A percentile compares a stretch with the other conserved stretches of the same genome.
Evolutionary conservation across 92 coral and sea anemone genomes (phyloP).

Genomic region (Desmophyllum pertusum): DNA sequence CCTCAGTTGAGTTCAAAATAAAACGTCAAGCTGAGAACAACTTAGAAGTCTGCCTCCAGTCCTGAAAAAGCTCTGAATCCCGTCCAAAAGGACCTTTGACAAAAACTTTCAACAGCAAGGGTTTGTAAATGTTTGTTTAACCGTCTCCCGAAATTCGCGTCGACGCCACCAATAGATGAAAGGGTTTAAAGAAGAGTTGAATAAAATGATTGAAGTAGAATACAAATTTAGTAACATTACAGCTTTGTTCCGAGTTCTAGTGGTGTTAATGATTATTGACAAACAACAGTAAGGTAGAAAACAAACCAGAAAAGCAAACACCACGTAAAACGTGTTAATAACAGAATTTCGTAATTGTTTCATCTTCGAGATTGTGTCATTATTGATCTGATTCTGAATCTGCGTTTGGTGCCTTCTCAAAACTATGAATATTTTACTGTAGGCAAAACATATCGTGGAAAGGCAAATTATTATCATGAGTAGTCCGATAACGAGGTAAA

Average conservation of each 20-base stretch:
- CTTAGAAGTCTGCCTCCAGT: too few species aligned
- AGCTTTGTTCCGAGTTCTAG: neutral
- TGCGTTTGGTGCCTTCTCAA: conserved; percentile 10
- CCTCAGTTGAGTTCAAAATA: too few species aligned
- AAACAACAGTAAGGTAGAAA: neutral
- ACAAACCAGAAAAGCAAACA: neutral
- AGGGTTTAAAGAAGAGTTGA: conserved; percentile 15
- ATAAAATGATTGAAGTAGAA: neutral
- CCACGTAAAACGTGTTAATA: neutral
- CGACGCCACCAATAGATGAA: conserved; percentile 7
- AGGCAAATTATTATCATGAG: neutral
- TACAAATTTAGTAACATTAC: neutral
- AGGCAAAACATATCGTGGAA: neutral
- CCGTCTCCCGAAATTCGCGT: neutral
- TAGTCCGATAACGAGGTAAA: neutral
- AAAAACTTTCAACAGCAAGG: neutral
- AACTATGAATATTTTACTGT: neutral
- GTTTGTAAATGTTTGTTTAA: neutral
- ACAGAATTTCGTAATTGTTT: neutral
- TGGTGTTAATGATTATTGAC: neutral
- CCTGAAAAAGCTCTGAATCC: too few species aligned
- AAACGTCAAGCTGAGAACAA: too few species aligned
- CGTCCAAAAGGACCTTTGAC: too few species aligned
- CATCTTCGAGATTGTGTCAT: neutral
- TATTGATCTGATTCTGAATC: neutral